These are phyloP conservation scores for Aproaerema taeniolella DNA, from an alignment of 2,888 invertebrate species.

Conservation along the genomic window DNA sequence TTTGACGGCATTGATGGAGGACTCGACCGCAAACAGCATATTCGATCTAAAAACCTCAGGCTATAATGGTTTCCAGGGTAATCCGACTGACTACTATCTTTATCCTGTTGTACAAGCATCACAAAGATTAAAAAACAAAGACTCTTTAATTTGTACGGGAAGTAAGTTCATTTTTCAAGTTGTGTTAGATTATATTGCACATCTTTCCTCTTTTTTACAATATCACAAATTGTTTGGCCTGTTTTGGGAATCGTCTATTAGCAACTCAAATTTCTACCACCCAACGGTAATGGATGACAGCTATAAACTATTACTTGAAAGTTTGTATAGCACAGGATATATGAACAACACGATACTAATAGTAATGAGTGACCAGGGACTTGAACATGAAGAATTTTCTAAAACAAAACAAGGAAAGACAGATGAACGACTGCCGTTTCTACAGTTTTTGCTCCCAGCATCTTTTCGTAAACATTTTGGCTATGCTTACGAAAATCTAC, in stretches of 20 bases:
- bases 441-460: constrained; percentile 82
- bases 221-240: constrained; percentile 83
- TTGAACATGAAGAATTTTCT: constrained; percentile 85
- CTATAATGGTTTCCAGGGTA: constrained; percentile 74
- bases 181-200: constrained; percentile 81
- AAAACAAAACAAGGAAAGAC: constrained; percentile 86
- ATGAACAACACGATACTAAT: constrained; percentile 81
- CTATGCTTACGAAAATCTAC: constrained; percentile 78
- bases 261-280: constrained; percentile 86
- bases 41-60: constrained; percentile 19
- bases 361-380: constrained; percentile 90
- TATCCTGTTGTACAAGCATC: constrained; percentile 81
- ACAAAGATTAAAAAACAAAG: constrained; percentile 57
- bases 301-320: constrained; percentile 73
- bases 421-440: constrained; percentile 89
- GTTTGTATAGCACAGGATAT: constrained; percentile 58
- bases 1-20: constrained; percentile 87
- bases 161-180: constrained; percentile 80
- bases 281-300: constrained; percentile 82
- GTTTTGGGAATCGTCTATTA: constrained; percentile 87
- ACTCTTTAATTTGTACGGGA: constrained; percentile 81
- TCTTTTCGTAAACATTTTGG: constrained; percentile 80
- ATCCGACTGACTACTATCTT: constrained; percentile 89
- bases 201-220: constrained; percentile 76
- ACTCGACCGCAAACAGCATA: constrained; percentile 69